These are phyloP conservation scores for Cyphomyrus discorhynchus DNA, from an alignment of 2,113 vertebrate species.

Conservation along the genomic window DNA sequence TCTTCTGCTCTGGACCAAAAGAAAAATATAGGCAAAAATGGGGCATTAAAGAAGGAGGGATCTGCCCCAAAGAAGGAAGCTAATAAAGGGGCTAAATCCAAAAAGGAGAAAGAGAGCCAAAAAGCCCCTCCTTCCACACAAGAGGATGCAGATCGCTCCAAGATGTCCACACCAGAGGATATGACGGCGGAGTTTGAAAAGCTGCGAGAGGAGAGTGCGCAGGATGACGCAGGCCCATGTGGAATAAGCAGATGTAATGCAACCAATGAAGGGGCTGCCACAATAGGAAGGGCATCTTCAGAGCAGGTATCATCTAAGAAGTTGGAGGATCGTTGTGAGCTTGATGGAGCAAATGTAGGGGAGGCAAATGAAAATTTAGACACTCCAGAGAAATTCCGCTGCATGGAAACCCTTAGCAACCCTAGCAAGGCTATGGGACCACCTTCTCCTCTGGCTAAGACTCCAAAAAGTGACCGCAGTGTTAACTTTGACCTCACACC, in stretches of 20 bases:
- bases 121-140: constrained; percentile 11
- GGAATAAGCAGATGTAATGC: constrained; percentile 14
- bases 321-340: neutral
- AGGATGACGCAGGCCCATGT: constrained; percentile 27
- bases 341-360: constrained; percentile 19
- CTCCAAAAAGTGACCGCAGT: constrained; percentile 60
- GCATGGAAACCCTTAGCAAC: constrained; percentile 44
- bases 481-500: constrained; percentile 68
- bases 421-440: constrained; percentile 46
- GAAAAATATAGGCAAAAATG: constrained; percentile 41
- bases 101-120: constrained; percentile 47
- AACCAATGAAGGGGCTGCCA: constrained; percentile 35
- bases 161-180: constrained; percentile 54
- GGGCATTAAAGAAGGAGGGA: constrained; percentile 45
- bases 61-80: constrained; percentile 49
- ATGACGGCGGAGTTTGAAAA: constrained; percentile 45
- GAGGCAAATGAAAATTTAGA: constrained; percentile 29
- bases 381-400: constrained; percentile 55
- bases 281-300: constrained; percentile 34
- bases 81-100: constrained; percentile 39
- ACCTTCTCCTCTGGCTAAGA: constrained; percentile 57
- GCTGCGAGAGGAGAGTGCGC: constrained; percentile 29
- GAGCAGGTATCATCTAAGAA: constrained; percentile 23
- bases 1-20: constrained; percentile 26
- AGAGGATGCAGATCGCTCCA: constrained; percentile 43